Conservation (phyloP, 2,113 vertebrate species). For the Silurus asotus region DNA sequence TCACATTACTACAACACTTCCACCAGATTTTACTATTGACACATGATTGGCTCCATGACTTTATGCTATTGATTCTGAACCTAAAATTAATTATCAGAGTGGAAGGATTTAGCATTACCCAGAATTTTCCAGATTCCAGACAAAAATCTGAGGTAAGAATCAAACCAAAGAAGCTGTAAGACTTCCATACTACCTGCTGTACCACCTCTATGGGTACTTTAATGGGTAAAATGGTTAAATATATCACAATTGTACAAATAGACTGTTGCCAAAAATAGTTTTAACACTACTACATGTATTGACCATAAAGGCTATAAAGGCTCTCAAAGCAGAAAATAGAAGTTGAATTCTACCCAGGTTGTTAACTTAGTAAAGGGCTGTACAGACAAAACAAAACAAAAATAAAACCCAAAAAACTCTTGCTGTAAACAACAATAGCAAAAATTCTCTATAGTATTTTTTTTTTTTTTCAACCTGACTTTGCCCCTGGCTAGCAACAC, state of each 20-base stretch:
- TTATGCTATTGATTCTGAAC: no score
- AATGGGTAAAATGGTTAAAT: neutral
- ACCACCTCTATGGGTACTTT: neutral
- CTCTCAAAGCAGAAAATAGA: neutral
- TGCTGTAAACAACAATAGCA: conserved; percentile 29
- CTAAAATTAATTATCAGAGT: no score
- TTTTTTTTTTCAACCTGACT: conserved; percentile 34
- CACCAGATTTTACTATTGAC: no score
- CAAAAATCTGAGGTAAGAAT: neutral
- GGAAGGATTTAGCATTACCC: neutral
- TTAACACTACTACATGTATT: conserved; percentile 16
- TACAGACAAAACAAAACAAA: neutral
- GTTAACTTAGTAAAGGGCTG: neutral
- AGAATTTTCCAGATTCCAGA: no score
- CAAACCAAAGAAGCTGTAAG: neutral
- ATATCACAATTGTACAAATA: neutral
- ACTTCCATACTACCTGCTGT: no score
- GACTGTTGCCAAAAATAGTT: neutral
- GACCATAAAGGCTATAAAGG: neutral
- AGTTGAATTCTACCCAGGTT: neutral
- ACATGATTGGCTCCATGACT: no score
- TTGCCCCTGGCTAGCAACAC: conserved; percentile 28
- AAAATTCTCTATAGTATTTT: conserved; percentile 34
- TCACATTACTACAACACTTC: no score
- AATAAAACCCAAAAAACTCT: neutral